Evolutionary conservation across 2,888 invertebrate genomes (phyloP), one percentile per base, ranked within the genome.

Genomic region (Rhingia rostrata): DNA sequence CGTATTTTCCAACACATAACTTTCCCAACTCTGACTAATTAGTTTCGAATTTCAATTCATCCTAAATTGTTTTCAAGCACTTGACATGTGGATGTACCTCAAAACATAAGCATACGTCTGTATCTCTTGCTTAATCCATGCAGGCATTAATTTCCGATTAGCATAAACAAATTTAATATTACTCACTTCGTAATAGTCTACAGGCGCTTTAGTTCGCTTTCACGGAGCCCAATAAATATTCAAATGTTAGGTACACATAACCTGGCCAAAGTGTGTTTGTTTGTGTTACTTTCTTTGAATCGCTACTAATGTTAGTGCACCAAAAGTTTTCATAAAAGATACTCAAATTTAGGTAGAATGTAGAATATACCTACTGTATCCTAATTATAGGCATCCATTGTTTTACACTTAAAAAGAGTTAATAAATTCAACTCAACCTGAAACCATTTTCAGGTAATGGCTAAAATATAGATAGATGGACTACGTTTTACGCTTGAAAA

Each of bases 141-240:
- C 73, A 51, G 51, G 64, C 69, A 79, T 84, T 80, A 74, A 69
- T 70, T 80, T 80, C 66, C 54, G 74, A 70, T 80, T 66, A 66
- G 64, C 64, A 45, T 80, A 80, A 84, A 54, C 37, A 70, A 80
- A 70, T 80, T 84, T 80, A 74, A 74, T 84, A 69, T 47, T 80
- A 49, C 70, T 43, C 69, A 74, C 69, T 79, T 33, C 53, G 37
- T 61, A 69, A 84, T 49, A 84, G 80, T 64, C 80, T 66, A 66
- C 47, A 49, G 80, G 84, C 69, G 47, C 30, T 49, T 60, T 56
- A 60, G 70, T 43, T 58, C 49, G 32, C 66, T 63, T 67, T 69
- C 79, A 53, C 63, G 22, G 2, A 73, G 73, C 73, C 74, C 80
- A 73, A 84, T 84, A 84, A 84, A 84, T 84, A 84, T 84, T 84